Base-by-base conservation (phyloP, 2,888 invertebrate species). In the Aspidiotus destructor region DNA sequence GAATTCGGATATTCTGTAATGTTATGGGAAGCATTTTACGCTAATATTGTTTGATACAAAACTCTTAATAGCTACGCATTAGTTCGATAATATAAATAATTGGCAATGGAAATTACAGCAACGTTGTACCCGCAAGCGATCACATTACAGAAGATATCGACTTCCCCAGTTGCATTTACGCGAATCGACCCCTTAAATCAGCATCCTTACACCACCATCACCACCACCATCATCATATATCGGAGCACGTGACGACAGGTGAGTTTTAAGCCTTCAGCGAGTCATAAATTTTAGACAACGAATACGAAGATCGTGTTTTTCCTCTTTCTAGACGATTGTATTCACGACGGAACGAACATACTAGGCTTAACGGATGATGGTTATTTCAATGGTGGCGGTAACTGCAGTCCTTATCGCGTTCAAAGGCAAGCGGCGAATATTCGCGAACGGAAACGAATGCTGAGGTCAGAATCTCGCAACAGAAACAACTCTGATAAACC, bases 361-460 rank as follows among this genome's bases (percentile, higher is more conserved):
- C 80, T 71, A 81, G 81, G 73, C 77, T 28, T 73, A 78, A 55
- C 76, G 73, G 60, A 74, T 76, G 13, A 77, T n/a, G 54, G 42
- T 40, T 63, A 48, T 60, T 62, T 40, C 58, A 68, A 61, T 63
- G 60, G 61, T 64, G 67, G 52, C 61, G 69, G 7, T 54, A 67
- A 67, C 13, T 61, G 70, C 16, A 70, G 71, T 16, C 71, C 73
- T 64, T 93, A 92, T 79, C 84, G 92, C 75, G 88, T 92, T 72
- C 93, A 94, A 78, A 83, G 93, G 71, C 92, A 92, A 74, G 92
- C 96, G 3, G 93, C 97, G 70, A 97, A 96, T 80, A 92, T 97
- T 73, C 85, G 98, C 74, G 98, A 98, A 81, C 84, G 97, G 78
- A 92, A 95, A 82, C 87, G 97, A 77, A 97, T 98, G 96, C 89